A percentile compares a stretch with the other conserved stretches of the same genome.
Evolutionary conservation across 2,797 vertebrate species (phyloP).

Genomic region (Channa striata): DNA sequence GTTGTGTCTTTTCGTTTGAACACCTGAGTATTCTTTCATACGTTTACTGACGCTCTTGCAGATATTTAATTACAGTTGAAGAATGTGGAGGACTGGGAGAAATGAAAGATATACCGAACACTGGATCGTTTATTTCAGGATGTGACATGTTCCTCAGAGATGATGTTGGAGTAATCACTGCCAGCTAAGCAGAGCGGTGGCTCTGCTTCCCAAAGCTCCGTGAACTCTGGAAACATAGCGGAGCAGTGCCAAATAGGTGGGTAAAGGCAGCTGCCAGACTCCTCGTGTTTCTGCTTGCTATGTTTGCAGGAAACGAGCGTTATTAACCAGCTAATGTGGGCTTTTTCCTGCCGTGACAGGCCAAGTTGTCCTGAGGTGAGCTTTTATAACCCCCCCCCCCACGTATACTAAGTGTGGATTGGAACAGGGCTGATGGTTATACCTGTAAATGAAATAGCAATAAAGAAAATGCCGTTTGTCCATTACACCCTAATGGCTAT

Average conservation of each 20-base stretch:
- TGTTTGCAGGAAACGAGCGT: constrained; percentile 13
- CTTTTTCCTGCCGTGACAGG: background rate
- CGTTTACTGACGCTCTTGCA: no score
- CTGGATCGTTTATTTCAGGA: background rate
- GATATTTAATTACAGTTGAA: no score
- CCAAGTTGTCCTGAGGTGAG: background rate
- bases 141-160: constrained; percentile 20
- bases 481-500: constrained; percentile 37
- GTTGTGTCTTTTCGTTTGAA: no score
- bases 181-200: constrained; percentile 7
- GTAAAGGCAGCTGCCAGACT: constrained; percentile 14
- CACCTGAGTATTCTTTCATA: no score
- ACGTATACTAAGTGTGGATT: background rate
- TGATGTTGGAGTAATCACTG: constrained; percentile 6
- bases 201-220: constrained; percentile 9
- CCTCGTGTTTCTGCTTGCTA: constrained; percentile 27
- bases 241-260: constrained; percentile 28
- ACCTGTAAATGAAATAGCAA: background rate
- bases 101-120: background rate
- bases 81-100: background rate
- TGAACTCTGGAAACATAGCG: constrained; percentile 17
- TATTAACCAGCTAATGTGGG: constrained; percentile 16
- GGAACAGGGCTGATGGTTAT: background rate
- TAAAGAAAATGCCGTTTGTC: background rate
- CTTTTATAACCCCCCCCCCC: background rate